A percentile compares a stretch with the other conserved stretches of the same genome.
Evolutionary conservation across 2,888 invertebrate species (phyloP).

Genomic region (Tolmerus cingulatus): DNA sequence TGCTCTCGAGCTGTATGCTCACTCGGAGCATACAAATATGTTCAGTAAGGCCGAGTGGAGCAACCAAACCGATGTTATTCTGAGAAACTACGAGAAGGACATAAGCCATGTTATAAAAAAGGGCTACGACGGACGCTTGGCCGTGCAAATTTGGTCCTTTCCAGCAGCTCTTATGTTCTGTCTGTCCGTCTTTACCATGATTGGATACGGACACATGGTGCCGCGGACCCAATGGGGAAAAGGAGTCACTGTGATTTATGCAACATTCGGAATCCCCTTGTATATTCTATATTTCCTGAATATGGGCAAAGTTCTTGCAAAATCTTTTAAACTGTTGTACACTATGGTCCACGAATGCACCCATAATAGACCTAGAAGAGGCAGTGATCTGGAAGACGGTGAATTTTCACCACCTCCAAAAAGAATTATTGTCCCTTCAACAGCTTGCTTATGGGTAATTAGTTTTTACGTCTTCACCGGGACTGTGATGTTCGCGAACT

Average conservation of each 20-base stretch:
- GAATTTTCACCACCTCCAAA: slow-evolving; percentile 64
- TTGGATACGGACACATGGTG: slow-evolving; percentile 88
- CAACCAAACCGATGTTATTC: slow-evolving; percentile 68
- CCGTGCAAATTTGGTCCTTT: slow-evolving; percentile 82
- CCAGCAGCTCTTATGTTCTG: slow-evolving; percentile 90
- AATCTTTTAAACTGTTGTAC: slow-evolving; percentile 82
- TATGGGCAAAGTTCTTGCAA: slow-evolving; percentile 86
- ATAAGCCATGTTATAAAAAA: slow-evolving; percentile 71
- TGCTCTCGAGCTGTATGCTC: slow-evolving; percentile 73
- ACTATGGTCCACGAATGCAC: slow-evolving; percentile 80
- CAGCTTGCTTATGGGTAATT: slow-evolving; percentile 89
- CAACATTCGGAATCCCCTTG: slow-evolving; percentile 86
- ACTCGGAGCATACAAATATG: slow-evolving; percentile 72
- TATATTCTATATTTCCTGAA: slow-evolving; percentile 88
- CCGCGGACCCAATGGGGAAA: slow-evolving; percentile 85
- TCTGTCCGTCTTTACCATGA: slow-evolving; percentile 89
- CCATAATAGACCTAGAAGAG: slow-evolving; percentile 64
- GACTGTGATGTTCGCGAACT: slow-evolving; percentile 87
- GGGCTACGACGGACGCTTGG: slow-evolving; percentile 76
- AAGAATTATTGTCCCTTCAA: slow-evolving; percentile 84
- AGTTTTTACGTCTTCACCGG: slow-evolving; percentile 83
- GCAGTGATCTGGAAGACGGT: slow-evolving; percentile 56
- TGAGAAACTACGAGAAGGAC: slow-evolving; percentile 73
- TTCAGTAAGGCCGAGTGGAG: slow-evolving; percentile 75
- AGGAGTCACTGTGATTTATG: slow-evolving; percentile 83